Evolutionary conservation across 1,140 invertebrate species (phyloP).

Genomic region (Heliconius eleuchia): DNA sequence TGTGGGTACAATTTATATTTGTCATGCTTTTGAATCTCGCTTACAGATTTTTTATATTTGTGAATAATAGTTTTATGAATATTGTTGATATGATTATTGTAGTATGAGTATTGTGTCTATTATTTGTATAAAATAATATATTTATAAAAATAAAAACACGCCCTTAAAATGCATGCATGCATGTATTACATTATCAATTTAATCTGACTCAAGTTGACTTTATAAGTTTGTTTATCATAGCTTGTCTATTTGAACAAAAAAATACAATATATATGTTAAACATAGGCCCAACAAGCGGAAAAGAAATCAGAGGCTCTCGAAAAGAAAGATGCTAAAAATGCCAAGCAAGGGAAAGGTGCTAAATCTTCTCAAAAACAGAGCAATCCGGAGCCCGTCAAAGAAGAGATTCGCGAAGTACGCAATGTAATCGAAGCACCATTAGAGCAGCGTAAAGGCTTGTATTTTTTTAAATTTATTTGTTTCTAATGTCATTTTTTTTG

Average conservation of each 20-base stretch:
- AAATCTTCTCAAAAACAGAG: conserved; percentile 52
- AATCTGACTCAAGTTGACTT: conserved; percentile 4
- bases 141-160: background rate
- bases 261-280: background rate
- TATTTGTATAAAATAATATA: background rate
- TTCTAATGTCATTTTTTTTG: background rate
- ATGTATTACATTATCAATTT: background rate
- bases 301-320: conserved; percentile 64
- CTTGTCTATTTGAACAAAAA: background rate
- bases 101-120: background rate
- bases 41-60: background rate
- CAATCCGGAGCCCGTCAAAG: conserved; percentile 50
- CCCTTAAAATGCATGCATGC: background rate
- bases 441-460: conserved; percentile 73
- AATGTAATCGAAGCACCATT: conserved; percentile 59
- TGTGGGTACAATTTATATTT: background rate
- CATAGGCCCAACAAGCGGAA: conserved; percentile 33
- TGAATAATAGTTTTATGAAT: background rate
- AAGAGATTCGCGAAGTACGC: conserved; percentile 52
- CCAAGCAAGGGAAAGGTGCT: conserved; percentile 47
- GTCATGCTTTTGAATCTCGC: background rate
- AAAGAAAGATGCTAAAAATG: conserved; percentile 64
- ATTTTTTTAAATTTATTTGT: background rate
- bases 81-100: background rate
- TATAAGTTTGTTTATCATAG: background rate